Evolutionary conservation across 1,140 invertebrate species (phyloP).

Genomic region (Goniozus legneri): DNA sequence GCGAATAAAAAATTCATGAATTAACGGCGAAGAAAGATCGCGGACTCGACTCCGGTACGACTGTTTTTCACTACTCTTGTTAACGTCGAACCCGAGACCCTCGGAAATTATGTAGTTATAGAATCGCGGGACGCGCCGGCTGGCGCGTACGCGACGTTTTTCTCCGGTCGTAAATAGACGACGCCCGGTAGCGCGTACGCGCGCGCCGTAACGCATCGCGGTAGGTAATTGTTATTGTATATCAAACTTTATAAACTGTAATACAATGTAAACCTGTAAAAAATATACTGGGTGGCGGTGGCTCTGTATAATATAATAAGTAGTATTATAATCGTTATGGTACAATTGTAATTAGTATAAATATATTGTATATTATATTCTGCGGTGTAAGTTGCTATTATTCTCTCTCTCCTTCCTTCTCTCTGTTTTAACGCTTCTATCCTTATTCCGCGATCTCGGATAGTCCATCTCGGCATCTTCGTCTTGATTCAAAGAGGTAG

Average conservation of each 20-base stretch:
- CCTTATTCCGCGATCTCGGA: too few relatives aligned
- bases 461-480: too few relatives aligned
- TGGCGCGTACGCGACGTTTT: too few relatives aligned
- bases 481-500: too few relatives aligned
- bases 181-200: slow-evolving; percentile 9
- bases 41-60: not conserved
- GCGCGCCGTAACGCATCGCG: slow-evolving; percentile 18
- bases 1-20: too few relatives aligned
- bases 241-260: slow-evolving; percentile 57
- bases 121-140: slow-evolving; percentile 22
- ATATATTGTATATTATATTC: slow-evolving; percentile 54
- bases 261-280: slow-evolving; percentile 58
- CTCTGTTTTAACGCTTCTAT: not conserved
- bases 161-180: too few relatives aligned
- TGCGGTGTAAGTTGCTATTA: slow-evolving; percentile 29
- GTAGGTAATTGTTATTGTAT: slow-evolving; percentile 52
- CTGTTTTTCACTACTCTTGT: not conserved
- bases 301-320: slow-evolving; percentile 54
- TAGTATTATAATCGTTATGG: slow-evolving; percentile 53
- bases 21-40: not conserved
- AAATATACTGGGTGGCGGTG: slow-evolving; percentile 55
- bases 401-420: not conserved
- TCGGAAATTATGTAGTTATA: slow-evolving; percentile 46
- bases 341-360: slow-evolving; percentile 54
- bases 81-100: slow-evolving; percentile 28